Percentiles rank a stretch among this genome's conserved stretches.
Conservation (phyloP, 2,113 vertebrate species). For the Haliaeetus leucogaster region DNA sequence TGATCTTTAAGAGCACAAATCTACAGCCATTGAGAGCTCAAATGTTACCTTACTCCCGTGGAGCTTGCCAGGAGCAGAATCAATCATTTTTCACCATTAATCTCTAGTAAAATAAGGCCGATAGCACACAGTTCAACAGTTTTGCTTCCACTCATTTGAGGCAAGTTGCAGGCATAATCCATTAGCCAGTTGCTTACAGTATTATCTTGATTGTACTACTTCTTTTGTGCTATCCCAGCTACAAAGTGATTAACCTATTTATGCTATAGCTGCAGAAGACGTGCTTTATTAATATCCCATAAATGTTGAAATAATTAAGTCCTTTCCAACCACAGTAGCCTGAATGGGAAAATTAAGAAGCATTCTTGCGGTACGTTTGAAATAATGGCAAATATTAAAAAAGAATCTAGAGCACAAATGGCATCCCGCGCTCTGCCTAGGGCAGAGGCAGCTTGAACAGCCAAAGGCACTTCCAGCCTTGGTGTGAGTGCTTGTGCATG, state of each 20-base stretch:
- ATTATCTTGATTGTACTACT: not conserved
- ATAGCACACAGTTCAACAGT: not conserved
- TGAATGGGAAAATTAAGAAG: not conserved
- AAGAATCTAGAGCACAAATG: not conserved
- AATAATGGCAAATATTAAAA: not conserved
- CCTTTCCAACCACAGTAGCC: not conserved
- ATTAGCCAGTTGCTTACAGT: not conserved
- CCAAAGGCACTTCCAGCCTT: not conserved
- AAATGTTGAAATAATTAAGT: not conserved
- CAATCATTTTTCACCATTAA: not conserved
- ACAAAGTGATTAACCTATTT: not conserved
- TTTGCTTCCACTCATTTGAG: not conserved
- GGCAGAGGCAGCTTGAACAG: not conserved
- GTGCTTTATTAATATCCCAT: not conserved
- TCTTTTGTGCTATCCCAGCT: not conserved
- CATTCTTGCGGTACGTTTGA: fast-evolving
- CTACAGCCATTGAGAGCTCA: not conserved
- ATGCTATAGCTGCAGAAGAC: not conserved
- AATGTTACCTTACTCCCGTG: not conserved
- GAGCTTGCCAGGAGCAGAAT: not conserved
- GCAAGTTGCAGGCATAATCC: not conserved
- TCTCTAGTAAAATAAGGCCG: not conserved
- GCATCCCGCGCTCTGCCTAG: fast-evolving
- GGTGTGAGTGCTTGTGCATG: not conserved
- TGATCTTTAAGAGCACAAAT: not conserved